phyloP scores from a whole-genome alignment of 2,888 invertebrate species.

The Merodon equestris region DNA sequence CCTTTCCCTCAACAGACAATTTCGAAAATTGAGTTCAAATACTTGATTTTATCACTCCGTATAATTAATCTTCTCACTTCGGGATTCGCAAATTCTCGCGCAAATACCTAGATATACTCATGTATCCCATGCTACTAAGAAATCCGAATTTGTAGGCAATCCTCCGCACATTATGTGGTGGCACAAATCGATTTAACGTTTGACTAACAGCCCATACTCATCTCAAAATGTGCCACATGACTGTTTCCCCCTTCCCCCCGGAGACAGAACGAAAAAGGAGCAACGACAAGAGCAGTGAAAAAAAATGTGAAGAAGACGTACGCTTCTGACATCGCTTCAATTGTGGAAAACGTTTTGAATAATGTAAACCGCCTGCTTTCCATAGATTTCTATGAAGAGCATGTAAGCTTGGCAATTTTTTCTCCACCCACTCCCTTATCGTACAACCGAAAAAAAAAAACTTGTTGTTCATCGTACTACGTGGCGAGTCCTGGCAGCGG shows the following conservation, averaged over 20 bases:
- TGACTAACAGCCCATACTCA: constrained; percentile 45
- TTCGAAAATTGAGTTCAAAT: constrained; percentile 18
- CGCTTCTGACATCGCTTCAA: background rate
- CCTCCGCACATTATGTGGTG: constrained; percentile 17
- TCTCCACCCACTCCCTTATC: background rate
- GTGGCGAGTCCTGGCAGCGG: constrained; percentile 1
- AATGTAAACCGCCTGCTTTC: constrained; percentile 43
- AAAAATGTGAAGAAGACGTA: too few species aligned
- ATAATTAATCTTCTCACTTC: constrained; percentile 40
- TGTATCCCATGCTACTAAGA: too few species aligned
- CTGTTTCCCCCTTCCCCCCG: constrained; percentile 11
- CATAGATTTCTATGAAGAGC: constrained; percentile 6
- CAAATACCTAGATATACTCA: background rate
- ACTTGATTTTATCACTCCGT: constrained; percentile 20
- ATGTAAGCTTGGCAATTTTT: constrained; percentile 17
- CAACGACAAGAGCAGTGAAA: too few species aligned
- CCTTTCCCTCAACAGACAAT: background rate
- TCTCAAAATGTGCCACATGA: constrained; percentile 27
- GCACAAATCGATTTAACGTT: constrained; percentile 49
- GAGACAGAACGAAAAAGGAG: background rate
- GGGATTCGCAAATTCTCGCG: constrained; percentile 1
- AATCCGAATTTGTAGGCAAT: too few species aligned
- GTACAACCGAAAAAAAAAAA: background rate
- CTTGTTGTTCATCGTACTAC: constrained; percentile 31
- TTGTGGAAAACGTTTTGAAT: constrained; percentile 41